Base-by-base conservation (phyloP, 2,113 vertebrate species). In the Hystrix cristata region DNA sequence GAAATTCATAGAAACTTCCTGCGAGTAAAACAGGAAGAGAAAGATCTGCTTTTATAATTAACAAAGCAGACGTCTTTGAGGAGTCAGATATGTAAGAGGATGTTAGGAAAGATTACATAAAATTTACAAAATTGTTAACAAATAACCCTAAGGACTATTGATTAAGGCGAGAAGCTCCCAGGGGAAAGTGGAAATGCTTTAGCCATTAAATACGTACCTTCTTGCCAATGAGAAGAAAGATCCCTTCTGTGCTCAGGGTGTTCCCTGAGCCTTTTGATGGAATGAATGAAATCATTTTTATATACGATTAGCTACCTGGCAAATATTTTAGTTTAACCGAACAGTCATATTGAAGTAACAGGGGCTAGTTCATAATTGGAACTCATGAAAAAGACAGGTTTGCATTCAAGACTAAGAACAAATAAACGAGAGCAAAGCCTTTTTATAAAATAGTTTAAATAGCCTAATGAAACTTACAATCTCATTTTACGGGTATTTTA, bases 271-370 rank as follows among this genome's bases (percentile, higher is more conserved):
- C 15, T 74, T 89, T 85, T 25, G 81, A 21, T 74, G 57, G 15
- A 95, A 71, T 57, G 29, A 90, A 43, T 12, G 43, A 29, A 60
- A 64, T 0, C 9, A 81, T 29, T 96, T 96, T 91, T 95, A 87
- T 62, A 57, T 0, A 81, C 5, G 72, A 38, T 89, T 86, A 90
- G 27, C 23, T 92, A 87, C 89, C 38, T 82, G 18, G 43, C 18
- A 93, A 95, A 67, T 93, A 94, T 87, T 97, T 94, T 92, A 59
- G 48, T 59, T 80, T 34, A 95, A 34, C 0, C 60, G 34, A 96
- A 86, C 18, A 91, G 59, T 92, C 27, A 90, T 57, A 94, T 72
- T 94, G 62, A 93, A 71, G 14, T 18, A 82, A 21, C 72, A 87
- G n/a, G 12, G 19, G 7, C 12, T 71, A 59, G 38, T 81, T 88